phyloP scores from a whole-genome alignment of 2,888 invertebrate species.

The Pyrgus malvae region DNA sequence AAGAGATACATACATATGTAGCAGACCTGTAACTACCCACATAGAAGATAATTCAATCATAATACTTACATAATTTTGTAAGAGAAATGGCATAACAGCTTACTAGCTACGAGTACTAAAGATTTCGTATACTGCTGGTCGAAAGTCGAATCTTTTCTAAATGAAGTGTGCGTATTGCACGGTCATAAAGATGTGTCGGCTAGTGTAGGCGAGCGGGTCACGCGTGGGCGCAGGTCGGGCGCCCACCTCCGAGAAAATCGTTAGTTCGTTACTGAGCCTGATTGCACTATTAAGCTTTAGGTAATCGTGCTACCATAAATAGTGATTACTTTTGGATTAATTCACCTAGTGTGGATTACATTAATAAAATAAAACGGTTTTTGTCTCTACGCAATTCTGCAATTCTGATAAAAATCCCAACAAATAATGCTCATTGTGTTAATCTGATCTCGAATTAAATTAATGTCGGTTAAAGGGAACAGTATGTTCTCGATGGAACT shows the following conservation, averaged over 20 bases:
- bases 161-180: slow-evolving; percentile 59
- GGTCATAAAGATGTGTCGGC: slow-evolving; percentile 51
- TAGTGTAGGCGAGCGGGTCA: slow-evolving; percentile 51
- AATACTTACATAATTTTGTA: too few species aligned
- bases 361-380: too few species aligned
- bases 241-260: slow-evolving; percentile 24
- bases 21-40: slow-evolving; percentile 38
- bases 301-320: too few species aligned
- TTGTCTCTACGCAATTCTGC: too few species aligned
- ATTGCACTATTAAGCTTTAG: slow-evolving; percentile 3
- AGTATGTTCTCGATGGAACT: too few species aligned
- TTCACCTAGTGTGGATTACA: too few species aligned
- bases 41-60: slow-evolving; percentile 46
- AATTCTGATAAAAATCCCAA: too few species aligned
- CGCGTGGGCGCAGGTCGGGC: slow-evolving; percentile 47
- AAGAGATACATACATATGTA: too few species aligned
- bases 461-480: too few species aligned
- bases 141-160: slow-evolving; percentile 60
- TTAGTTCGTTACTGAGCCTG: slow-evolving; percentile 11
- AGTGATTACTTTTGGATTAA: too few species aligned
- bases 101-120: slow-evolving; percentile 41
- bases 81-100: slow-evolving; percentile 28
- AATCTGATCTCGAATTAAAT: too few species aligned
- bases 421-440: too few species aligned
- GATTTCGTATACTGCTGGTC: slow-evolving; percentile 48